Percentiles rank a stretch among this genome's conserved stretches.
Conservation (phyloP, 2,113 vertebrate genomes). For the Cyanistes caeruleus region DNA sequence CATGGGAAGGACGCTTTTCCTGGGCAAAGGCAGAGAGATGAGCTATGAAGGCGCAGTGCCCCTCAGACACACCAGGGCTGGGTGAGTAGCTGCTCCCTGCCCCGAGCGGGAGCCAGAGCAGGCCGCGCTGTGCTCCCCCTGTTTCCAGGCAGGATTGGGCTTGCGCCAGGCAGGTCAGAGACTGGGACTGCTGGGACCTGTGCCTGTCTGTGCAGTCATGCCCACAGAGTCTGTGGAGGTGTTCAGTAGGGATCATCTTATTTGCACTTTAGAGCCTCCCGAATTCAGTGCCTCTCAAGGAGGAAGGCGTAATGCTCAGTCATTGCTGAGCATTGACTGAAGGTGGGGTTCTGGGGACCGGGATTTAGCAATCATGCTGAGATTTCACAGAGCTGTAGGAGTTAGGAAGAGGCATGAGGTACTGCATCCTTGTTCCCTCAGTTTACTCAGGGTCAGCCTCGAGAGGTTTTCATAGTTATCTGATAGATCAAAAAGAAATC, state of each 20-base stretch:
- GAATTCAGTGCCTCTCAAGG: neutral
- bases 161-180: neutral
- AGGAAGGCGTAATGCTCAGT: rapidly evolving
- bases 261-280: neutral
- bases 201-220: neutral
- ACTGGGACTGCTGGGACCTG: neutral
- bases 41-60: no score
- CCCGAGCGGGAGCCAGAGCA: rapidly evolving
- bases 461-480: neutral
- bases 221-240: neutral
- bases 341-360: neutral
- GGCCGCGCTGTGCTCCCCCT: rapidly evolving
- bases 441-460: neutral
- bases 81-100: rapidly evolving
- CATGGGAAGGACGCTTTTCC: neutral
- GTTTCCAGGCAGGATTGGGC: neutral
- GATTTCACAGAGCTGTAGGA: neutral
- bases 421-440: neutral
- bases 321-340: neutral
- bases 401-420: neutral
- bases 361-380: neutral
- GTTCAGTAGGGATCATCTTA: neutral
- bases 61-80: rapidly evolving
- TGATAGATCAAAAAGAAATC: neutral
- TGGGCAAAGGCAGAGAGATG: neutral